Evolutionary conservation across 2,888 invertebrate species (phyloP), one percentile per base, ranked within the genome.

Genomic region (Euproctis similis): DNA sequence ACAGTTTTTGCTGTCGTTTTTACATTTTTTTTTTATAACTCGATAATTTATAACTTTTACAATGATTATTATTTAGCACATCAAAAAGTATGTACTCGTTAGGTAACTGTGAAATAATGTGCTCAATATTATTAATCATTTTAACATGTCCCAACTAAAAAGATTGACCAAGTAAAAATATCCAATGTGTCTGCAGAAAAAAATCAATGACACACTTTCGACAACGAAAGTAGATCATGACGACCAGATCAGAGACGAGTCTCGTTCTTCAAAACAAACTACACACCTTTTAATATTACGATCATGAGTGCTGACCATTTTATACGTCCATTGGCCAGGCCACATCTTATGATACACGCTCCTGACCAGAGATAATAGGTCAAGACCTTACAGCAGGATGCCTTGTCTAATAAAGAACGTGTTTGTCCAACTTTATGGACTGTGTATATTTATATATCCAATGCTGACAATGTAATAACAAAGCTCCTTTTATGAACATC

Each of bases 311-410:
- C 54, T 48, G 50, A 52, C 52, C 57, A 58, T 59, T 61, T 64
- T 60, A 63, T 61, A 53, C 62, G 56, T 48, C 45, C 65, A 53
- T 41, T 59, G 55, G 49, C 59, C 64, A 64, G n/a, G n/a, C n/a
- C n/a, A n/a, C n/a, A n/a, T n/a, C n/a, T n/a, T 56, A 58, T 58
- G 63, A 63, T 57, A 59, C 56, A 49, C 34, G 31, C 39, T 38
- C 42, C 42, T 46, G 44, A n/a, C n/a, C n/a, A n/a, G n/a, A 56
- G 77, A 78, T 78, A 77, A 78, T 60, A 55, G 77, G 75, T 76
- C 77, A 67, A 52, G 67, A 67, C 73, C 63, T 51, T 44, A 53
- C 42, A 53, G 58, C 63, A 66, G 71, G 67, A 69, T 71, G 67
- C 67, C 67, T 66, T 40, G 26, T 55, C 52, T 55, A 53, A 66